Base-by-base conservation (phyloP, 2,797 vertebrate species). In the Syngnathus rostellatus region DNA sequence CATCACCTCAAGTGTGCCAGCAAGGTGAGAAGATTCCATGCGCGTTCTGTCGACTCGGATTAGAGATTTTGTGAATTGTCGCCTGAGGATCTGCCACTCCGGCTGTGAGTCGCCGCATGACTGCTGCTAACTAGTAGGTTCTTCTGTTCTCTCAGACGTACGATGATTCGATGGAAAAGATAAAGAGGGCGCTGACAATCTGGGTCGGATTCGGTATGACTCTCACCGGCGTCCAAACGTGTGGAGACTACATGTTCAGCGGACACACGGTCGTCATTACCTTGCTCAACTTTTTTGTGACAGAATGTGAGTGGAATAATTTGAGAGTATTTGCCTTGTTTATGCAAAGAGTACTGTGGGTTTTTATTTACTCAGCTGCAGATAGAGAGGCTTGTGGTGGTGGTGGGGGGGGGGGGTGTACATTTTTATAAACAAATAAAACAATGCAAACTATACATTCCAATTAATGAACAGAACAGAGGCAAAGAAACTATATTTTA, bases 241-340 rank as follows among this genome's bases (percentile, higher is more conserved):
- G 96, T 82, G 96, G 96, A 73, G 95, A 98, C 85, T 98, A 98
- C 75, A 98, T 98, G 95, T 98, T 98, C 89, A 98, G 95, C 62
- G 96, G 96, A 57, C 96, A 98, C 86, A 98, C 96, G 0, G 95
- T 97, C 0, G 94, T 98, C 77, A 90, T 98, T 68, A 98, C 96
- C 9, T 88, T 98, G 93, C 92, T 98, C 75, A 98, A 98, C 90
- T 98, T 98, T 86, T 98, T 98, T 88, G 94, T 98, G 69, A 98
- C 96, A 11, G 95, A 98, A 86, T 98, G 95, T 97, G 87, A 94
- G 95, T 92, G 17, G 9, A 54, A 46, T 9, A 51, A 8, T 51
- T 51, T 21, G 17, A 8, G 8, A 8, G 17, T n/a, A 51, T 21
- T 21, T 51, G 8, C 50, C n/a, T 51, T 51, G 3, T 51, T 51